Conservation (phyloP, 2,113 vertebrate genomes). For the Tragelaphus buxtoni region DNA sequence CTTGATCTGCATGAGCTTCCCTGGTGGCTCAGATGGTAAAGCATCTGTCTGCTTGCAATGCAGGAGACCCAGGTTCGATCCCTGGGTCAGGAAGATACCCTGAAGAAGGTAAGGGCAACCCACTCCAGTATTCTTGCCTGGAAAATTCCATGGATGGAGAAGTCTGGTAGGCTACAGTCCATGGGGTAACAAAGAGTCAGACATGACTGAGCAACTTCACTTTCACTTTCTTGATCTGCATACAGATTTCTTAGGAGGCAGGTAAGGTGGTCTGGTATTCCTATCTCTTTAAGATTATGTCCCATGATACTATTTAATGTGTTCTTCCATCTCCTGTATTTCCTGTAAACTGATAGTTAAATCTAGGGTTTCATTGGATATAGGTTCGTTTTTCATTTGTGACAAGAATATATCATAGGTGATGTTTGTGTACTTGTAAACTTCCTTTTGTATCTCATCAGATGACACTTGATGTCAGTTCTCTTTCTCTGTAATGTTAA, state of each 20-base stretch:
- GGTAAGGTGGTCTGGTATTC: not conserved
- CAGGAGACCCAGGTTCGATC: not conserved
- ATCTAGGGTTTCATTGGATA: constrained; percentile 8
- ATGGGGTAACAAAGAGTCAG: not conserved
- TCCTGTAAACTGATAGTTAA: constrained; percentile 5
- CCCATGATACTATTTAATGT: not conserved
- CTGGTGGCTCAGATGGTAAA: not conserved
- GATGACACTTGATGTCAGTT: not conserved
- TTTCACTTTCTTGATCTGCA: not conserved
- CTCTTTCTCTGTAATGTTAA: not conserved
- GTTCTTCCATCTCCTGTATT: not conserved
- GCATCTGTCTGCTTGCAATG: not conserved
- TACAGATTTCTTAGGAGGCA: not conserved
- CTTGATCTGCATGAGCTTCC: not conserved
- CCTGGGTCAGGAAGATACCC: not conserved
- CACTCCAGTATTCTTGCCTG: not conserved
- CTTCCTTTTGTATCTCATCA: not conserved
- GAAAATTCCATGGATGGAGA: not conserved
- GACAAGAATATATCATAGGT: not conserved
- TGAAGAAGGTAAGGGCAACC: not conserved
- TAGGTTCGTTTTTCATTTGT: not conserved
- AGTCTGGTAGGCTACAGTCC: not conserved
- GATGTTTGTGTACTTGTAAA: not conserved
- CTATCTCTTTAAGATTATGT: constrained; percentile 21
- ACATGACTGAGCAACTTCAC: not conserved